A percentile compares a stretch with the other conserved stretches of the same genome.
Evolutionary conservation across 92 coral and sea anemone genomes (phyloP).

Genomic region (Paramuricea clavata): DNA sequence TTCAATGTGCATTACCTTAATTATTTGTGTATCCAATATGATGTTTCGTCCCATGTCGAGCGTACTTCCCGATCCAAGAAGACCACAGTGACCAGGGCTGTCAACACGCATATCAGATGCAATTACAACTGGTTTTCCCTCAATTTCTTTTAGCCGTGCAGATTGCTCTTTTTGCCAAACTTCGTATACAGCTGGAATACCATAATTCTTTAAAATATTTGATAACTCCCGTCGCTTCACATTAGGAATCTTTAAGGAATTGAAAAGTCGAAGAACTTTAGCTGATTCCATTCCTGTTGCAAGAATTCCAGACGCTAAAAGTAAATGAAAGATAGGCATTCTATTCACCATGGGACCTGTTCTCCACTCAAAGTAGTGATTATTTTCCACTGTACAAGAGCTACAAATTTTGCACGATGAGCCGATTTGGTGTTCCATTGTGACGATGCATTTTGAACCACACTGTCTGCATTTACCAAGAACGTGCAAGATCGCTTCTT

Average conservation of each 20-base stretch:
- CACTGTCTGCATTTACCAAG: constrained; percentile 44
- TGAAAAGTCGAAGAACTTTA: constrained; percentile 56
- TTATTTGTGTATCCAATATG: constrained; percentile 55
- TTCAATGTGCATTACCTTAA: constrained; percentile 37
- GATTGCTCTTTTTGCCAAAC: constrained; percentile 51
- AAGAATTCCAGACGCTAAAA: constrained; percentile 48
- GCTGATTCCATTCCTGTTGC: constrained; percentile 52
- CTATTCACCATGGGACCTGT: constrained; percentile 51
- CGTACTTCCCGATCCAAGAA: constrained; percentile 41
- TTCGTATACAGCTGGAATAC: constrained; percentile 52
- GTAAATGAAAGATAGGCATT: constrained; percentile 60
- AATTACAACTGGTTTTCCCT: constrained; percentile 42
- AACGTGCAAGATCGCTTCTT: constrained; percentile 44
- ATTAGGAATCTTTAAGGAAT: constrained; percentile 47
- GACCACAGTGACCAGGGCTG: constrained; percentile 65
- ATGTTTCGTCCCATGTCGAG: constrained; percentile 48
- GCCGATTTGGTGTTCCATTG: constrained; percentile 50
- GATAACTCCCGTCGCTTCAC: constrained; percentile 54
- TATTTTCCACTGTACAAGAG: constrained; percentile 29
- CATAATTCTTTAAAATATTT: constrained; percentile 29
- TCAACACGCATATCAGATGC: constrained; percentile 67
- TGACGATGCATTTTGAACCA: constrained; percentile 49
- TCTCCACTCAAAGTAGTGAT: constrained; percentile 54
- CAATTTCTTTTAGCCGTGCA: constrained; percentile 40
- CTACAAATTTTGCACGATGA: constrained; percentile 30